Evolutionary conservation across 1,140 invertebrate species (phyloP), one percentile per base, ranked within the genome.

Genomic region (Brachionus rubens): DNA sequence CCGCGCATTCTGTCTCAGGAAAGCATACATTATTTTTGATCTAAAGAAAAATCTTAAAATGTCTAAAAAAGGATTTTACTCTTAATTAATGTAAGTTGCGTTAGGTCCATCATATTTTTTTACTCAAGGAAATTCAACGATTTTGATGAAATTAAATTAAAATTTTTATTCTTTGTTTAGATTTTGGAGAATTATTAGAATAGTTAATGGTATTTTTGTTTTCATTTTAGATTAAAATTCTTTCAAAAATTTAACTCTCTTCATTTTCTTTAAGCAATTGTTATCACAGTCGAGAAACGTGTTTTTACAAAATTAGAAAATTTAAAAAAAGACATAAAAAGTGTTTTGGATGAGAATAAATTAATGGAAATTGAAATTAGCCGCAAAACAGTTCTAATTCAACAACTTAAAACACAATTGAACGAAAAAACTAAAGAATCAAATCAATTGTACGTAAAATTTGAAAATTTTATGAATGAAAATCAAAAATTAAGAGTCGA

Each of bases 101-200:
- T n/a, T n/a, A n/a, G n/a, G n/a, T n/a, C n/a, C n/a, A n/a, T n/a
- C n/a, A n/a, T n/a, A n/a, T n/a, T n/a, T n/a, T n/a, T n/a, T n/a
- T n/a, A n/a, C n/a, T n/a, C n/a, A n/a, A n/a, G n/a, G n/a, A n/a
- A n/a, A n/a, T n/a, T n/a, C n/a, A n/a, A n/a, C n/a, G n/a, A n/a
- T n/a, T n/a, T n/a, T n/a, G n/a, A n/a, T n/a, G n/a, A n/a, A n/a
- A n/a, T n/a, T n/a, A n/a, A n/a, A n/a, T 41, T 28, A 21, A 43
- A 14, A 24, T 28, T 24, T 48, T 28, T 7, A 48, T 12, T 50
- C 46, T 30, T 46, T 50, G 19, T 70, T 70, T 40, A 72, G 68
- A 50, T 72, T 72, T 41, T 72, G 68, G 68, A 33, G 68, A 48
- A 72, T 72, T 30, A 72, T 72, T 28, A 30, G 68, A 72, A 72